phyloP scores from a whole-genome alignment of 2,113 vertebrate species.

The Leuciscus idus region DNA sequence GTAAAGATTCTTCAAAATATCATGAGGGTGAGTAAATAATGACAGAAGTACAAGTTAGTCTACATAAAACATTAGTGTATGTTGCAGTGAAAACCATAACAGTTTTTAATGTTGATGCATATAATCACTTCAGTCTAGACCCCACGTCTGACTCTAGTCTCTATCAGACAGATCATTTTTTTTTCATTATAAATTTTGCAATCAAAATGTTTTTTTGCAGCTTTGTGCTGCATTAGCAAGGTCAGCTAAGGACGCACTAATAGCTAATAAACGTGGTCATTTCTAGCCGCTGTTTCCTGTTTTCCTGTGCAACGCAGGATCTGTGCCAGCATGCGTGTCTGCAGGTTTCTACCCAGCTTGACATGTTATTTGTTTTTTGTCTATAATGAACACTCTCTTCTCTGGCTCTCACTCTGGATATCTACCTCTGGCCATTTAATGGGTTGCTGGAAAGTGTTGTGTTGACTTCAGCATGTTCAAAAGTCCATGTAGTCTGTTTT shows the following conservation, averaged over 20 bases:
- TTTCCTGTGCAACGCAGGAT: slow-evolving; percentile 52
- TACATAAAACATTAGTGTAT: neutral
- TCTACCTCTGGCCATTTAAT: neutral
- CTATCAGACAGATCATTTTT: neutral
- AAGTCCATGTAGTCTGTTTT: slow-evolving; percentile 3
- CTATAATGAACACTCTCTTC: slow-evolving; percentile 5
- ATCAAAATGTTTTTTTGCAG: slow-evolving; percentile 13
- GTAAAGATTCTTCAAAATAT: neutral
- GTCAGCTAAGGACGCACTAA: slow-evolving; percentile 48
- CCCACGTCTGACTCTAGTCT: neutral
- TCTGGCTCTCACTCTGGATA: neutral
- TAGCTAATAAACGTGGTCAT: slow-evolving; percentile 42
- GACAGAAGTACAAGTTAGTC: neutral
- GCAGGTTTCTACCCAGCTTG: neutral
- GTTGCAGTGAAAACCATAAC: neutral
- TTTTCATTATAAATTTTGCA: slow-evolving; percentile 18
- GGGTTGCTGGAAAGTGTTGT: slow-evolving; percentile 13
- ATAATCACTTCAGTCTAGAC: neutral
- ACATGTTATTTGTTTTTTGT: slow-evolving; percentile 4
- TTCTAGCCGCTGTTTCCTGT: slow-evolving; percentile 59
- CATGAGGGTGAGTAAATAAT: neutral
- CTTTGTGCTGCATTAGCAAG: neutral
- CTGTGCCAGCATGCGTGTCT: slow-evolving; percentile 15
- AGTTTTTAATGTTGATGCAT: neutral
- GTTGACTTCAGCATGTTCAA: slow-evolving; percentile 24